Evolutionary conservation across 35 echinoderm and acorn worm genomes (phyloP).

Genomic region (Anneissia japonica): DNA sequence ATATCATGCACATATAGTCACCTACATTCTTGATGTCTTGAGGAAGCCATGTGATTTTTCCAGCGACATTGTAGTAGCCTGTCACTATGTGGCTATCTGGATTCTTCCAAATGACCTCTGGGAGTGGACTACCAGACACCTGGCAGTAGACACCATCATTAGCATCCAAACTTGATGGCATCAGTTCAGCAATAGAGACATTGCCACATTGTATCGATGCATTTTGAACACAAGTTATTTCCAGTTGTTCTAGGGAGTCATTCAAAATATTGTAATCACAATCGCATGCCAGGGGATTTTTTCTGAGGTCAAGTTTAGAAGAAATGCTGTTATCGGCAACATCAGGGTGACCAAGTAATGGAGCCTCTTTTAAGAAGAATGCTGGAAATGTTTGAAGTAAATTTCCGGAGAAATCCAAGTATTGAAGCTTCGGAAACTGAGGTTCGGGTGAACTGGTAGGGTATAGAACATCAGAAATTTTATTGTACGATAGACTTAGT

Average conservation of each 20-base stretch:
- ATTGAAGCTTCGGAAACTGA: background rate
- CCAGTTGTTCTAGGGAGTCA: background rate
- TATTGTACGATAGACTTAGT: background rate
- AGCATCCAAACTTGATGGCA: background rate
- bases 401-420: background rate
- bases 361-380: background rate
- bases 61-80: background rate
- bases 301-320: background rate
- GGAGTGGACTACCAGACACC: background rate
- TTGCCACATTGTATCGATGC: background rate
- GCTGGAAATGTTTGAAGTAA: background rate
- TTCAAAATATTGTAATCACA: background rate
- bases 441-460: background rate
- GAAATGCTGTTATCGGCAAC: background rate
- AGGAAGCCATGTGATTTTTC: background rate
- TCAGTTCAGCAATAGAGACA: background rate
- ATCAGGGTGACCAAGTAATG: background rate
- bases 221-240: background rate
- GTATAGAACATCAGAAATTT: background rate
- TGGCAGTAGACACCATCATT: background rate
- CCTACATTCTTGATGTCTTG: background rate
- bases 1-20: background rate
- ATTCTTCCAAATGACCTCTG: background rate
- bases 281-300: background rate
- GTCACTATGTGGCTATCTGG: background rate